Evolutionary conservation across 2,888 invertebrate species (phyloP).

Genomic region (Drosophila lacicola): DNA sequence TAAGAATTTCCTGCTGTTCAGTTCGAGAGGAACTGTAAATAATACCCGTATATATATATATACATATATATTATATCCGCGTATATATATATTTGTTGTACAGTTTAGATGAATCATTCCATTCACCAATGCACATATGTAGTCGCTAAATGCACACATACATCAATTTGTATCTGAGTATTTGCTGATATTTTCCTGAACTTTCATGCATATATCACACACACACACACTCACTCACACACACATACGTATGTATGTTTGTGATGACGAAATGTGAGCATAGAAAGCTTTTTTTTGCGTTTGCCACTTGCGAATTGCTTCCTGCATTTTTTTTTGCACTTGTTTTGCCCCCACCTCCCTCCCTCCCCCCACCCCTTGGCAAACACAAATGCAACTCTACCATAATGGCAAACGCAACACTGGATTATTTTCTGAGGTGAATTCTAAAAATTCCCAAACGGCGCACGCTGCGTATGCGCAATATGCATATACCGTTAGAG

Average conservation of each 20-base stretch:
- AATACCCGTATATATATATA: too few relatives aligned
- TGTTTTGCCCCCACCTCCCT: slow-evolving; percentile 5
- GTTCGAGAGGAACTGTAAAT: too few relatives aligned
- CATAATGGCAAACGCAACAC: slow-evolving; percentile 38
- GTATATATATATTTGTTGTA: not conserved
- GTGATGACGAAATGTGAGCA: slow-evolving; percentile 66
- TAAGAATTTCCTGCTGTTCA: too few relatives aligned
- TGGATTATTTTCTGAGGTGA: not conserved
- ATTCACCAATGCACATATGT: slow-evolving; percentile 18
- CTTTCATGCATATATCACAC: slow-evolving; percentile 38
- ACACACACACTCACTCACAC: not conserved
- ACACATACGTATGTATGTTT: not conserved
- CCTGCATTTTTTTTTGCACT: slow-evolving; percentile 65
- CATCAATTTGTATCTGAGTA: slow-evolving; percentile 15
- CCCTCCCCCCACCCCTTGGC: not conserved
- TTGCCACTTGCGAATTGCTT: slow-evolving; percentile 52
- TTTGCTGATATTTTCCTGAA: slow-evolving; percentile 49
- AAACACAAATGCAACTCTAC: slow-evolving; percentile 40
- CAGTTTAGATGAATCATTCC: slow-evolving; percentile 35
- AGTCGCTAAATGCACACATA: not conserved
- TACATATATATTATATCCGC: slow-evolving; percentile 3
- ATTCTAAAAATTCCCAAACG: slow-evolving; percentile 9
- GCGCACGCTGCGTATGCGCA: slow-evolving; percentile 61
- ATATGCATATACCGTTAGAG: slow-evolving; percentile 27
- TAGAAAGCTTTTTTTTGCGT: slow-evolving; percentile 61